Conservation (phyloP, 1,140 invertebrate species). For the Drosophila asahinai region DNA sequence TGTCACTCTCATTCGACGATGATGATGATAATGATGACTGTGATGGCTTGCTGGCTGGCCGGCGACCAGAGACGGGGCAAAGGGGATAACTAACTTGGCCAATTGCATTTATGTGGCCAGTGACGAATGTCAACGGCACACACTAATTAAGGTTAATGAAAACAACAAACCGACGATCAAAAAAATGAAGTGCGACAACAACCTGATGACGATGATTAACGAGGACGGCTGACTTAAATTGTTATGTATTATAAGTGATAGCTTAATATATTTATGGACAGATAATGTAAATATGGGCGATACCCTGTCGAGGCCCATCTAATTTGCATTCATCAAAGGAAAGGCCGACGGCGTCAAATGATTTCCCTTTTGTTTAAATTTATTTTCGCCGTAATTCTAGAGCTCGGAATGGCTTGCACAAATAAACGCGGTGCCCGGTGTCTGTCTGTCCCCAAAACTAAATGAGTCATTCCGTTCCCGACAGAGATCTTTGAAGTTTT, state of each 20-base stretch:
- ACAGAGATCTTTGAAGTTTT: slow-evolving; percentile 17
- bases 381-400: slow-evolving; percentile 1
- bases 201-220: slow-evolving; percentile 53
- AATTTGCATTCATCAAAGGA: slow-evolving; percentile 13
- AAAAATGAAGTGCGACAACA: slow-evolving; percentile 47
- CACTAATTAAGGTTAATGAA: slow-evolving; percentile 80
- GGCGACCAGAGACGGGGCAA: neutral
- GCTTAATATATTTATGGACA: slow-evolving; percentile 1
- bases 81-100: slow-evolving; percentile 17
- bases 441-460: neutral
- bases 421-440: slow-evolving; percentile 46
- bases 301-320: neutral
- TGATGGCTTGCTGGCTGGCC: neutral
- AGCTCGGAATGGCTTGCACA: slow-evolving; percentile 16
- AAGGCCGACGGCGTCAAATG: slow-evolving; percentile 8
- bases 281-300: slow-evolving; percentile 8
- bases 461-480: slow-evolving; percentile 14
- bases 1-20: slow-evolving; percentile 69
- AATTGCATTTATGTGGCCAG: slow-evolving; percentile 38
- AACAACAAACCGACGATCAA: slow-evolving; percentile 52
- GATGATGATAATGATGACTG: slow-evolving; percentile 16
- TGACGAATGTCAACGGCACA: slow-evolving; percentile 67
- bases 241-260: neutral
- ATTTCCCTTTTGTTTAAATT: slow-evolving; percentile 13
- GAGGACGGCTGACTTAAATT: slow-evolving; percentile 58